Base-by-base conservation (phyloP, 2,113 vertebrate species). In the Struthidea cinerea region DNA sequence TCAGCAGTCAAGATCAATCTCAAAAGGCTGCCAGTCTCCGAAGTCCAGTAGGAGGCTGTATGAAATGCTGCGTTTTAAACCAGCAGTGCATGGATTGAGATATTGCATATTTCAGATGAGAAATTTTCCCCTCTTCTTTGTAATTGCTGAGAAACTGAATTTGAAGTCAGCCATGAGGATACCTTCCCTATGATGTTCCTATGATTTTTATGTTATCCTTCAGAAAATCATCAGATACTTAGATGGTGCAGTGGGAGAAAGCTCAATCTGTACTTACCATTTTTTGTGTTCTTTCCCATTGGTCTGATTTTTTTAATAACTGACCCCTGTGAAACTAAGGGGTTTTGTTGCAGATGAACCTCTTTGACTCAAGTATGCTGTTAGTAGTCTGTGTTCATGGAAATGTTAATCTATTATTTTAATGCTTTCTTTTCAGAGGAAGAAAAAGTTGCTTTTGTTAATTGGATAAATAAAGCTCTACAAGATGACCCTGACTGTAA, bases 391-490 rank as follows among this genome's bases (percentile, higher is more conserved):
- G 6, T 49, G 24, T 64, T 87, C 23, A 8, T 69, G 33, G n/a
- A 71, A 82, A 49, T n/a, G 2, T 16, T 53, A 20, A 39, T 56
- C 39, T 30, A 18, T 69, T 74, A 61, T 73, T 90, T 80, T 49
- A 55, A 79, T 77, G 14, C 22, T 87, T 86, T 89, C 50, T 94
- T 97, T 97, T 68, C 89, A 99, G 99, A 99, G 98, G 99, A 99
- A 97, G 99, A 99, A 95, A 99, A 99, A 92, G 99, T 99, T 95
- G 99, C 99, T 37, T 99, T 99, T 97, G 99, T 99, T 69, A 99
- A 99, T 96, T 99, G 99, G 99, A 98, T 99, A 97, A 99, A 99
- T 98, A 99, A 99, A 97, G 98, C 99, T 93, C 97, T 99, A 84
- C 98, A 98, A 52, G 98, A 99, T 80, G 99, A 99, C 95, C 97